These are phyloP conservation scores for Maconellicoccus hirsutus DNA, from an alignment of 1,140 invertebrate species.

Conservation along the genomic window DNA sequence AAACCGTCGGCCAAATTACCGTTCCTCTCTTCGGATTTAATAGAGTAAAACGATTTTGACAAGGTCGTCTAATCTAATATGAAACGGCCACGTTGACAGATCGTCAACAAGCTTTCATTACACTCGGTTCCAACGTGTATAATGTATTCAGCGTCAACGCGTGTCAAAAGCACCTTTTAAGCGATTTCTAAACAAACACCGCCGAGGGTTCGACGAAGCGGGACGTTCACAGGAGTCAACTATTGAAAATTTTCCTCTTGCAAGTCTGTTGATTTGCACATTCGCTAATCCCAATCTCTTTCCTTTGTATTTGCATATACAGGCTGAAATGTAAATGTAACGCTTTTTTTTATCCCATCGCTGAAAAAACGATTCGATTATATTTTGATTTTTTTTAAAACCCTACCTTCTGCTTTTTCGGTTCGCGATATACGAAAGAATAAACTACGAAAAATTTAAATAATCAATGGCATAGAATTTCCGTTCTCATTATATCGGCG, in stretches of 20 bases:
- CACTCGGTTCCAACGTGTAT: neutral
- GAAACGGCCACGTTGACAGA: neutral
- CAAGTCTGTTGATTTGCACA: too few relatives aligned
- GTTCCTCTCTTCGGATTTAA: too few relatives aligned
- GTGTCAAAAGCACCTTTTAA: neutral
- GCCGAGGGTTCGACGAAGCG: too few relatives aligned
- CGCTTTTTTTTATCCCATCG: neutral
- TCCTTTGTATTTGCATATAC: too few relatives aligned
- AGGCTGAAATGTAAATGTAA: too few relatives aligned
- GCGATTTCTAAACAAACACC: too few relatives aligned
- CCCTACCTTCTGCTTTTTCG: neutral
- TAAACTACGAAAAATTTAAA: neutral
- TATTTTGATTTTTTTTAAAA: neutral
- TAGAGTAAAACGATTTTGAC: too few relatives aligned
- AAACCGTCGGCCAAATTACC: too few relatives aligned
- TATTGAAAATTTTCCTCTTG: too few relatives aligned
- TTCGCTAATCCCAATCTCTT: too few relatives aligned
- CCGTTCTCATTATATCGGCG: conserved; percentile 2
- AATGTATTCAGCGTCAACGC: conserved; percentile 1
- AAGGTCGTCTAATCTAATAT: too few relatives aligned
- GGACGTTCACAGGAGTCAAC: too few relatives aligned
- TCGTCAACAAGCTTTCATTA: neutral
- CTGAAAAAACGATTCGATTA: neutral
- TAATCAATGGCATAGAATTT: neutral
- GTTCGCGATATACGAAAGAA: neutral